Base-by-base conservation (phyloP, 2,797 vertebrate genomes). In the Taeniopygia guttata region DNA sequence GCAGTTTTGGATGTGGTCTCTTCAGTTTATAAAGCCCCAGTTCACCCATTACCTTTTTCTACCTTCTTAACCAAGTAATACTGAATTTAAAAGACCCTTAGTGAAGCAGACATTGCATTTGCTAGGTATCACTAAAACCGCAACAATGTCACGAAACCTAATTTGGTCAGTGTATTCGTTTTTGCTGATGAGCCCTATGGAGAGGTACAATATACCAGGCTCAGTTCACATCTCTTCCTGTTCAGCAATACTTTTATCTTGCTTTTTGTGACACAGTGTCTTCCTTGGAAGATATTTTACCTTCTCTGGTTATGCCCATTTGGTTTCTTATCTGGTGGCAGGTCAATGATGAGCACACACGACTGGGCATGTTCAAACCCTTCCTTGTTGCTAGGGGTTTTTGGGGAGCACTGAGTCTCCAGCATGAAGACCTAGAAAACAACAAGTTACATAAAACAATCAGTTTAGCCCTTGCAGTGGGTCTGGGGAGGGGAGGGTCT, bases 341-440 rank as follows among this genome's bases (percentile, higher is more conserved):
- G 97, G 93, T 99, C 99, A 32, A 99, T 99, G 94, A 99, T 98
- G 48, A 99, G 98, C 66, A 99, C 99, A 38, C 99, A 99, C 0
- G 99, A 99, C 97, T 99, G 99, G 62, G 99, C 99, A 2, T 99
- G 99, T 97, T 99, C 99, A 60, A 99, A 99, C 43, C 99, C 99
- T 54, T 99, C 99, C 94, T 99, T 99, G 97, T 98, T 99, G 98
- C 98, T 99, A 36, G 99, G 99, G 0, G 99, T 99, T 98, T 99
- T 99, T 14, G 99, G 99, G 25, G 99, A 99, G 84, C 99, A 99
- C 95, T 99, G 99, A 11, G 98, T 98, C 94, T 99, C 99, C 95
- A 99, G 93, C 99, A 99, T 99, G 40, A 99, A 99, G 48, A 99
- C 99, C 99, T 99, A 95, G 18, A 89, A 78, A 84, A 77, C 9